phyloP scores from a whole-genome alignment of 1,140 invertebrate genomes.

The Rhizoglyphus robini region DNA sequence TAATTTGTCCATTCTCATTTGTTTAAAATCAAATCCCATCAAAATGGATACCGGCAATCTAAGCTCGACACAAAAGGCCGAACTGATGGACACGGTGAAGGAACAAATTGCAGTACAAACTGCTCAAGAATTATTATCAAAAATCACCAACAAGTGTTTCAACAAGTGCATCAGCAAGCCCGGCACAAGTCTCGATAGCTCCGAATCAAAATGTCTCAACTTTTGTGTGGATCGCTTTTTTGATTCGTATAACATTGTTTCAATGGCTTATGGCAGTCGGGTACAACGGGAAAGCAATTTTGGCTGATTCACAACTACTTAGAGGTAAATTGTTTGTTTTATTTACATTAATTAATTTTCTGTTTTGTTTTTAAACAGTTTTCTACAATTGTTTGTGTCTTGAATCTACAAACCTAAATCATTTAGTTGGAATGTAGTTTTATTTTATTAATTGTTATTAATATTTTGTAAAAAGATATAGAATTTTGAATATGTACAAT shows the following conservation, averaged over 20 bases:
- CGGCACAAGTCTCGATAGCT: slow-evolving; percentile 71
- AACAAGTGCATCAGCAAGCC: slow-evolving; percentile 84
- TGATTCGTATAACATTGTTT: slow-evolving; percentile 84
- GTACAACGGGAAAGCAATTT: slow-evolving; percentile 50
- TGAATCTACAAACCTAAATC: too few relatives aligned
- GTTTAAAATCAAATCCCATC: too few relatives aligned
- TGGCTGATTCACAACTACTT: background rate
- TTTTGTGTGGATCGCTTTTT: slow-evolving; percentile 97
- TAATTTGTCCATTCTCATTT: too few relatives aligned
- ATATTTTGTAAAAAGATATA: too few relatives aligned
- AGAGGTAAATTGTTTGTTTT: background rate
- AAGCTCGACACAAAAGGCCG: slow-evolving; percentile 59
- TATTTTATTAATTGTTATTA: too few relatives aligned
- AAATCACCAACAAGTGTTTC: slow-evolving; percentile 95
- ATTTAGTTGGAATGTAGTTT: too few relatives aligned
- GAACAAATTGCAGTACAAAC: slow-evolving; percentile 88
- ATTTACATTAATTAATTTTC: background rate
- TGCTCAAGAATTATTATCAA: slow-evolving; percentile 77
- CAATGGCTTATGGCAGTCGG: slow-evolving; percentile 62
- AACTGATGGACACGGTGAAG: slow-evolving; percentile 87
- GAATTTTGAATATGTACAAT: too few relatives aligned
- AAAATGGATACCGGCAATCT: slow-evolving; percentile 26
- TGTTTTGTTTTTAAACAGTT: background rate
- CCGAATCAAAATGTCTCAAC: slow-evolving; percentile 91
- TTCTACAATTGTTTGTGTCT: too few relatives aligned